Evolutionary conservation across 1,140 invertebrate genomes (phyloP).

Genomic region (Drosophila carrolli): DNA sequence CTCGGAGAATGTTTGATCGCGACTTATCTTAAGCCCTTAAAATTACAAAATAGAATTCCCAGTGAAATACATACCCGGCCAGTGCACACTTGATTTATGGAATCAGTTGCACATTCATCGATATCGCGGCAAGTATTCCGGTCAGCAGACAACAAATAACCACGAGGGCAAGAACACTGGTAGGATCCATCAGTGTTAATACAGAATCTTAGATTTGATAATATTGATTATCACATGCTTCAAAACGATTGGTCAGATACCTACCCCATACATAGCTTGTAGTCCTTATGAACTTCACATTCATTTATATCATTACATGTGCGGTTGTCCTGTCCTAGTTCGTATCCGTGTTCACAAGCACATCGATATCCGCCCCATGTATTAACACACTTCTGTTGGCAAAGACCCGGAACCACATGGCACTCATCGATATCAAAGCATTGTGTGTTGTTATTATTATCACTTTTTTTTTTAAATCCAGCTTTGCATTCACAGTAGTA

Average conservation of each 20-base stretch:
- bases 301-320: conserved; percentile 95
- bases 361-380: conserved; percentile 93
- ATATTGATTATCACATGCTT: not conserved
- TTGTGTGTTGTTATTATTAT: conserved; percentile 69
- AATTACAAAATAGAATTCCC: too few relatives aligned
- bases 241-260: too few relatives aligned
- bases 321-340: conserved; percentile 90
- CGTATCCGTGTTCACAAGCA: conserved; percentile 90
- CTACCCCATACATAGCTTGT: conserved; percentile 91
- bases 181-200: conserved; percentile 95
- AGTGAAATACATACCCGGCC: conserved; percentile 85
- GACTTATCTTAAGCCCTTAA: too few relatives aligned
- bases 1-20: too few relatives aligned
- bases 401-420: conserved; percentile 87
- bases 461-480: conserved; percentile 88
- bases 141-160: conserved; percentile 91
- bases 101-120: conserved; percentile 92
- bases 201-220: conserved; percentile 86
- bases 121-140: conserved; percentile 93
- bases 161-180: conserved; percentile 93
- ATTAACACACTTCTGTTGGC: conserved; percentile 94
- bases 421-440: conserved; percentile 90
- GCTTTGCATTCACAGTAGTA: conserved; percentile 92
- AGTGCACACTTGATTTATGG: conserved; percentile 86
- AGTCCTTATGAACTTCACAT: conserved; percentile 90